A percentile compares a stretch with the other conserved stretches of the same genome.
Evolutionary conservation across 2,113 vertebrate species (phyloP).

Genomic region (Tetrax tetrax): DNA sequence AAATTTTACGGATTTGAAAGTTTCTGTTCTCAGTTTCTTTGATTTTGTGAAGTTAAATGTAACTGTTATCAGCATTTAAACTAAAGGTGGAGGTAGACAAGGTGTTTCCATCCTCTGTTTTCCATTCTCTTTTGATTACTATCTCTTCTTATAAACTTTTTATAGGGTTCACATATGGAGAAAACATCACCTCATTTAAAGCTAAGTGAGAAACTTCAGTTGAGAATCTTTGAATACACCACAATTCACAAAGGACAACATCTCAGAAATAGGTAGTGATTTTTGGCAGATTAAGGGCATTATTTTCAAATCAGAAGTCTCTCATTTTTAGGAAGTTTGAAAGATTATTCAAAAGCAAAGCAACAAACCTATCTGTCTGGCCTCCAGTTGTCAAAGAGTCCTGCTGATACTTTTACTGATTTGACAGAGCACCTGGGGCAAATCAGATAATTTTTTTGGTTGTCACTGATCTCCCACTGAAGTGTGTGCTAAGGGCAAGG

Average conservation of each 20-base stretch:
- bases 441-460: background rate
- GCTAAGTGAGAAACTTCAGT: background rate
- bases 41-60: background rate
- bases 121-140: background rate
- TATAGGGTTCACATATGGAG: background rate
- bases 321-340: background rate
- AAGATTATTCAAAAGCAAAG: background rate
- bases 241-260: background rate
- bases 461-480: background rate
- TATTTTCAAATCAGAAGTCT: background rate
- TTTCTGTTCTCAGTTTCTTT: background rate
- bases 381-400: background rate
- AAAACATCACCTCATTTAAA: background rate
- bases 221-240: background rate
- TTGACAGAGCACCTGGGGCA: background rate
- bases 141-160: background rate
- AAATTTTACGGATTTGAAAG: background rate
- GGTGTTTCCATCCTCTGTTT: background rate
- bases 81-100: background rate
- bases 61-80: background rate
- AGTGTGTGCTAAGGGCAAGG: background rate
- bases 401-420: background rate
- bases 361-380: background rate
- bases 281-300: background rate
- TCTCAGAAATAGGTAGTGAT: background rate